Evolutionary conservation across 2,113 vertebrate genomes (phyloP).

Genomic region (Ranitomeya imitator): DNA sequence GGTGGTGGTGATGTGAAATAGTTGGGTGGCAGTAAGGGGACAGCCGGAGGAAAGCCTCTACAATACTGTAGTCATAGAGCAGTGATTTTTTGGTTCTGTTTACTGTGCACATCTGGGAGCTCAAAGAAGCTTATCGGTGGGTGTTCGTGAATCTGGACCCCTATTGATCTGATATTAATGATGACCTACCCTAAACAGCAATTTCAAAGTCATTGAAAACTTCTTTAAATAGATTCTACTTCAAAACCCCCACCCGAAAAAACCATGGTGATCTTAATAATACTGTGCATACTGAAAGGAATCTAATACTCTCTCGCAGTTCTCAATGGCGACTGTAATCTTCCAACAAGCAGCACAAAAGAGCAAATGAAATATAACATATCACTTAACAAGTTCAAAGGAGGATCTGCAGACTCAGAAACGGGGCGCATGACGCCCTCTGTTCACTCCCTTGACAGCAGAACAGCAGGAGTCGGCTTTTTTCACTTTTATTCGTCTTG

Average conservation of each 20-base stretch:
- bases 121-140: no score
- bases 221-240: not conserved
- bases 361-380: not conserved
- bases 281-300: constrained; percentile 34
- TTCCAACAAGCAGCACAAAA: constrained; percentile 18
- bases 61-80: no score
- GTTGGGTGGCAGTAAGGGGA: no score
- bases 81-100: no score
- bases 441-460: not conserved
- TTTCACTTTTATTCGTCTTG: not conserved
- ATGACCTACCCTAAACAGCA: no score
- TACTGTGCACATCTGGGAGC: no score
- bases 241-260: not conserved
- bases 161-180: no score
- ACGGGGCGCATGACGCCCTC: not conserved
- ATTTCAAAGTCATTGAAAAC: no score
- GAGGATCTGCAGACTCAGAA: not conserved
- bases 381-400: not conserved
- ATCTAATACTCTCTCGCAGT: not conserved
- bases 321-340: not conserved
- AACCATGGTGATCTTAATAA: not conserved
- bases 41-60: no score
- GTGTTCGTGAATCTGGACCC: no score
- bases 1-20: no score
- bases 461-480: constrained; percentile 8